A percentile compares a stretch with the other conserved stretches of the same genome.
Conservation (phyloP, 1,140 invertebrate genomes). For the Palaemon carinicauda region DNA sequence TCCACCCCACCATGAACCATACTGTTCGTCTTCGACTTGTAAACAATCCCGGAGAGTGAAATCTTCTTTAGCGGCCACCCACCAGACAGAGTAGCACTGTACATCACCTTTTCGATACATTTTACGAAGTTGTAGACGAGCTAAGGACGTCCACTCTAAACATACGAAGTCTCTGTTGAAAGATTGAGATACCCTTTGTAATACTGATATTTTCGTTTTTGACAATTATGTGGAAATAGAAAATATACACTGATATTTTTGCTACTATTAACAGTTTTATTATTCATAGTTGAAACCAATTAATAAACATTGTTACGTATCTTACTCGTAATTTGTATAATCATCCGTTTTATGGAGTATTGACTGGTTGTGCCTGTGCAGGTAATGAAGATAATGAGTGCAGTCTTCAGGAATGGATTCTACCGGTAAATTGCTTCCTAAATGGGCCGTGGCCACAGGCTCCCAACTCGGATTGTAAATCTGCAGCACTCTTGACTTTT, state of each 20-base stretch:
- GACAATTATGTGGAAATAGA: not conserved
- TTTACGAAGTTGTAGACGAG: slow-evolving; percentile 41
- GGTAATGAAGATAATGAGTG: slow-evolving; percentile 45
- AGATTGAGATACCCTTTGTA: not conserved
- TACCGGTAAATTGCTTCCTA: slow-evolving; percentile 10
- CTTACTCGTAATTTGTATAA: slow-evolving; percentile 39
- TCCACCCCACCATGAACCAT: slow-evolving; percentile 51
- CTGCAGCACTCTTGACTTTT: slow-evolving; percentile 5
- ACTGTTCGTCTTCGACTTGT: not conserved
- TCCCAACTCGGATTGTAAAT: slow-evolving; percentile 25
- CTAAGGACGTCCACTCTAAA: slow-evolving; percentile 46
- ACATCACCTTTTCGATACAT: slow-evolving; percentile 18
- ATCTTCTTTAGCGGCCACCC: slow-evolving; percentile 26
- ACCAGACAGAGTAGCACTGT: slow-evolving; percentile 54
- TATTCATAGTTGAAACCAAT: too few relatives aligned
- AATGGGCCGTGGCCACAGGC: not conserved
- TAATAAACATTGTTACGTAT: not conserved
- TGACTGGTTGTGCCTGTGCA: slow-evolving; percentile 13
- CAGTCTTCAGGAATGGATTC: slow-evolving; percentile 51
- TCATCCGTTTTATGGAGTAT: not conserved
- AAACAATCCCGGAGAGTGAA: slow-evolving; percentile 48
- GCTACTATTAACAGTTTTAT: too few relatives aligned
- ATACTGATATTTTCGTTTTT: not conserved
- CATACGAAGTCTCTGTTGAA: slow-evolving; percentile 37
- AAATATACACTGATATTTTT: not conserved